Conservation (phyloP, 2,888 invertebrate species). For the Ramazzottius varieornatus region DNA sequence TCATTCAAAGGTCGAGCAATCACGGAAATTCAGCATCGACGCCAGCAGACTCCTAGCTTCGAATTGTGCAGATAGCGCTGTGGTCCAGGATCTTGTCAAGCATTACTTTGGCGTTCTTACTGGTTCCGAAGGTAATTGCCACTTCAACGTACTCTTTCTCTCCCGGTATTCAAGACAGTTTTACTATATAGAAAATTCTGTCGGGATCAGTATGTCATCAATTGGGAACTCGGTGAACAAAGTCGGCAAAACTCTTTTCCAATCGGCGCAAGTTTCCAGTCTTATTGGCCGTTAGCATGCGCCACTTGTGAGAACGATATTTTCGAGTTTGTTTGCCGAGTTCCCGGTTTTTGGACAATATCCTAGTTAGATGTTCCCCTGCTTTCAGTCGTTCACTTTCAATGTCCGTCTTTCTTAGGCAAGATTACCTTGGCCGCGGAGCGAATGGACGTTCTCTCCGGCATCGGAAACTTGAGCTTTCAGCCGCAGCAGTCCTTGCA, state of each 20-base stretch:
- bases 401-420: no score
- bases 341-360: no score
- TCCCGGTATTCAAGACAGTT: no score
- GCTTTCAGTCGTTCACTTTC: no score
- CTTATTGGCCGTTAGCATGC: no score
- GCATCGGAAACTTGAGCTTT: conserved; percentile 15
- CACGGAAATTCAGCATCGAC: conserved; percentile 42
- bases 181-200: no score
- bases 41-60: conserved; percentile 42
- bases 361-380: no score
- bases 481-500: background rate
- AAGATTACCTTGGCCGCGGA: conserved; percentile 19
- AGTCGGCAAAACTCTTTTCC: no score
- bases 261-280: no score
- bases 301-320: background rate
- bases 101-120: conserved; percentile 45
- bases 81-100: conserved; percentile 39
- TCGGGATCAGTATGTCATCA: no score
- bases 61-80: conserved; percentile 38
- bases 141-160: background rate
- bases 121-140: conserved; percentile 24
- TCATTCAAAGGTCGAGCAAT: conserved; percentile 53
- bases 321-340: no score
- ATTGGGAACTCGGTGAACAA: no score
- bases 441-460: conserved; percentile 19